phyloP scores from a whole-genome alignment of 2,113 vertebrate genomes.

The Rhea americana region DNA sequence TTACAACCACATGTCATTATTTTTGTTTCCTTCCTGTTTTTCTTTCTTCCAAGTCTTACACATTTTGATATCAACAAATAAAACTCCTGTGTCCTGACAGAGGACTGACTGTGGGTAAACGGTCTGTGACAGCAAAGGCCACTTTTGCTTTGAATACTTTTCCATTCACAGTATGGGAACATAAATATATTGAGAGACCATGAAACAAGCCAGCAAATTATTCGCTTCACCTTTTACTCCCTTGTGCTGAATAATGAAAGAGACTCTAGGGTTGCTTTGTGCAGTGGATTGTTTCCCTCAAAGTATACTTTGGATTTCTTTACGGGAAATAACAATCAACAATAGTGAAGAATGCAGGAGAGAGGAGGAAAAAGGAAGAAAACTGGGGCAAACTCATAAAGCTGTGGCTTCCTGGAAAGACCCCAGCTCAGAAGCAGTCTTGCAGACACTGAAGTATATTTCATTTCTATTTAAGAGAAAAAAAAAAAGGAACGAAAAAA shows the following conservation, averaged over 20 bases:
- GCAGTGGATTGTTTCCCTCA: not conserved
- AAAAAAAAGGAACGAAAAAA: too few species aligned
- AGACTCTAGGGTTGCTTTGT: not conserved
- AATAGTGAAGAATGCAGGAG: not conserved
- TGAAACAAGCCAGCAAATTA: not conserved
- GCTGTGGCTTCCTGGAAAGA: not conserved
- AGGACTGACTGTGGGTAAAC: not conserved
- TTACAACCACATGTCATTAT: not conserved
- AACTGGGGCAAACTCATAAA: not conserved
- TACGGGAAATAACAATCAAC: not conserved
- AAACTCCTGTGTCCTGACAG: not conserved
- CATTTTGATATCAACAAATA: slow-evolving; percentile 21
- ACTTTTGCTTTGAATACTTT: slow-evolving; percentile 16
- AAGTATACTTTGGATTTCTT: not conserved
- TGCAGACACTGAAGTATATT: too few species aligned
- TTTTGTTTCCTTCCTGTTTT: not conserved
- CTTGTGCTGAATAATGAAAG: not conserved
- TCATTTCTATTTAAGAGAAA: not conserved
- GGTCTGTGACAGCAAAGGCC: not conserved
- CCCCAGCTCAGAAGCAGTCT: not conserved
- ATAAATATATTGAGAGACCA: not conserved
- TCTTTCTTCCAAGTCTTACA: not conserved
- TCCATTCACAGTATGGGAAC: slow-evolving; percentile 25
- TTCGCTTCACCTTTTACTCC: not conserved
- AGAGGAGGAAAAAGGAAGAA: not conserved